Base-by-base conservation (phyloP, 2,113 vertebrate species). In the Microcebus ravelobensis region DNA sequence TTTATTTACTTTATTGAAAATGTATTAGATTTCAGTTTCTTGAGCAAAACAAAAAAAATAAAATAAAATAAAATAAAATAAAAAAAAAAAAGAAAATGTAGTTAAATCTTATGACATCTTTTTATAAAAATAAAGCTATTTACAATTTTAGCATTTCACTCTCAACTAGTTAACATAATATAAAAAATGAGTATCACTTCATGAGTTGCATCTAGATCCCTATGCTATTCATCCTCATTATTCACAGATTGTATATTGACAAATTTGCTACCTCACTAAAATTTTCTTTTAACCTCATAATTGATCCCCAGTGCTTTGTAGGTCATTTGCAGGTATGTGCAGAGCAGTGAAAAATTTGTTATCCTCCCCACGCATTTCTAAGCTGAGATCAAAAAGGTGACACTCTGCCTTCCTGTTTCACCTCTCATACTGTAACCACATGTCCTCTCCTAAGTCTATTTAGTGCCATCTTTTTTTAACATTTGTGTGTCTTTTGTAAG, bases 81-180 rank as follows among this genome's bases (percentile, higher is more conserved):
- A n/a, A n/a, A n/a, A n/a, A n/a, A n/a, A n/a, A n/a, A n/a, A n/a
- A n/a, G 48, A 85, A 42, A 59, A 77, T 34, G 10, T 42, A 42
- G 65, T 77, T 57, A 73, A 84, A 71, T 82, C 5, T n/a, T 79
- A 77, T 59, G 87, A 52, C 3, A 59, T 34, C 52, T 74, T 88
- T 93, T 71, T 86, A 67, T 77, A 59, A 74, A 92, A 55, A 91
- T 34, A 80, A 70, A 70, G 45, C 17, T 50, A n/a, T n/a, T 84
- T 55, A 8, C 12, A 94, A 36, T 86, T n/a, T 79, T 14, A 45
- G 34, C 9, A 13, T 77, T 45, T 20, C 4, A 17, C 6, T 9
- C 65, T 42, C 39, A 61, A 29, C 25, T 55, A 42, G 8, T 68
- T 81, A 70, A 45, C 39, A 21, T 9, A 25, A 65, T 17, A 59